Percentiles rank a stretch among this genome's conserved stretches.
phyloP scores from a whole-genome alignment of 2,888 invertebrate genomes.

The Nomada goodeniana region DNA sequence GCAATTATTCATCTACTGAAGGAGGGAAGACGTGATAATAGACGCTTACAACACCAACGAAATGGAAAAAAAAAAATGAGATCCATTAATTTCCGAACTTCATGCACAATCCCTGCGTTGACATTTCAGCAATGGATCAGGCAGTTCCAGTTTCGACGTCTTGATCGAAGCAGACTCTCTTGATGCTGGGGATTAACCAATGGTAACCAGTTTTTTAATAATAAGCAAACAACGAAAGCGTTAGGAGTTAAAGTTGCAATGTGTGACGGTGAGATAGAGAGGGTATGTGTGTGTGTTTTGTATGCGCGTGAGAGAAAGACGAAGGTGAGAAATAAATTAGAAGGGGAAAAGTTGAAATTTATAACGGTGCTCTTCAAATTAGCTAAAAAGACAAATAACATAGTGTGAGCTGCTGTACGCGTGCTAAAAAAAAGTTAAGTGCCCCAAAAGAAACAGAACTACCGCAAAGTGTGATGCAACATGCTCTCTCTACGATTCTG shows the following conservation, averaged over 20 bases:
- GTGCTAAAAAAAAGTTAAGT: conserved; percentile 53
- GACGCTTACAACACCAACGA: conserved; percentile 36
- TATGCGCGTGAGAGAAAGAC: no score
- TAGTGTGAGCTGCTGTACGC: conserved; percentile 33
- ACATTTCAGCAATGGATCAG: conserved; percentile 64
- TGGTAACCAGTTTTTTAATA: conserved; percentile 48
- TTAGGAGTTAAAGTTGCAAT: not conserved
- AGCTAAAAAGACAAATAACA: not conserved
- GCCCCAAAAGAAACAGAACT: conserved; percentile 52
- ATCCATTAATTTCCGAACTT: conserved; percentile 67
- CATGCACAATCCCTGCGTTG: conserved; percentile 68
- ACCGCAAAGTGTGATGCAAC: conserved; percentile 22
- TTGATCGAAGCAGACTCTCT: conserved; percentile 69
- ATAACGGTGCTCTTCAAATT: not conserved
- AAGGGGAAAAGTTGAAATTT: not conserved
- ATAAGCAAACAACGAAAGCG: conserved; percentile 67
- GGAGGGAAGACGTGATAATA: conserved; percentile 70
- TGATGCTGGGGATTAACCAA: conserved; percentile 73
- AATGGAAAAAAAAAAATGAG: conserved; percentile 43
- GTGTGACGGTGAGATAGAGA: not conserved
- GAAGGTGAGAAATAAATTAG: conserved; percentile 22
- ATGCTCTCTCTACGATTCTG: conserved; percentile 23
- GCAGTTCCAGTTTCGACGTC: conserved; percentile 69
- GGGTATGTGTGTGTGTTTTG: no score
- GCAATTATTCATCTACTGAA: conserved; percentile 54